phyloP scores from a whole-genome alignment of 2,888 invertebrate species.

The Lissonota sp. region DNA sequence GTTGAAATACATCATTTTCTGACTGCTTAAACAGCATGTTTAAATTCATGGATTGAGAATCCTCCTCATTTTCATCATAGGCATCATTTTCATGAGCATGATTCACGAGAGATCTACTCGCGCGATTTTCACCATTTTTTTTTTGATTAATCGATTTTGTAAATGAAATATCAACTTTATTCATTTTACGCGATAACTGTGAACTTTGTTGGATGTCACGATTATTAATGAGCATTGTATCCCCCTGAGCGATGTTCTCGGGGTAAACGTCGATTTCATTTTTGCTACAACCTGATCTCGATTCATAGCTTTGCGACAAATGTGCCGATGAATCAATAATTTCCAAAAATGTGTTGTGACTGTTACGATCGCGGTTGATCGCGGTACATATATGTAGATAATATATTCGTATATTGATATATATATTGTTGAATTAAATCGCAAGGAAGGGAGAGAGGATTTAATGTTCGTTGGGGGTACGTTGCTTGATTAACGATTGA shows the following conservation, averaged over 20 bases:
- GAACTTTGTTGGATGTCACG: background rate
- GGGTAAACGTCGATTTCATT: background rate
- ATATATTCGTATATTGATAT: too few species aligned
- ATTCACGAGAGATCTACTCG: background rate
- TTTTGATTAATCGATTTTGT: too few species aligned
- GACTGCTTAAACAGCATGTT: background rate
- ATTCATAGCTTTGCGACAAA: background rate
- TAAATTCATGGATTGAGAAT: slow-evolving; percentile 4
- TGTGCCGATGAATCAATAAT: background rate
- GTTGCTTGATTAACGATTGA: too few species aligned
- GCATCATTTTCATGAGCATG: background rate
- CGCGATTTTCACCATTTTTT: too few species aligned
- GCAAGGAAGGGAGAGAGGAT: too few species aligned
- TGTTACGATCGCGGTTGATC: too few species aligned
- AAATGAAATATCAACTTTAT: background rate
- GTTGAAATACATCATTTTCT: background rate
- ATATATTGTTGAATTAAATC: too few species aligned
- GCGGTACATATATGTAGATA: too few species aligned
- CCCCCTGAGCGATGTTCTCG: background rate
- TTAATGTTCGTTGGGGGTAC: too few species aligned
- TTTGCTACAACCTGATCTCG: background rate
- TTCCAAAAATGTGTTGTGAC: slow-evolving; percentile 1
- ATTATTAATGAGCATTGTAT: background rate
- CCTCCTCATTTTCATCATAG: background rate
- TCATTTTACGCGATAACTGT: background rate